Conservation (phyloP, 2,113 vertebrate genomes). For the crab-eating macaque (Macaca fascicularis) region T2T-MFA8v1.1 NC_088378.1:47489001-47489500, state of each 20-base stretch:
- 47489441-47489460: rapidly evolving
- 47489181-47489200: constrained; percentile 45
- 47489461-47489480: neutral
- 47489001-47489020: constrained; percentile 49
- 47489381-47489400: neutral
- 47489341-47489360: neutral
- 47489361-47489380: neutral
- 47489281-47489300: neutral
- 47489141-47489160: neutral
- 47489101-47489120: neutral
- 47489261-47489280: neutral
- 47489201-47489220: constrained; percentile 31
- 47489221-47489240: constrained; percentile 42
- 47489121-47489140: neutral
- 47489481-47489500: no score
- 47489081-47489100: constrained; percentile 21
- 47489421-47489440: rapidly evolving
- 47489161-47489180: constrained; percentile 43
- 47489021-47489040: constrained; percentile 30
- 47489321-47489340: neutral
- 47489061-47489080: constrained; percentile 60
- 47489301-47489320: neutral
- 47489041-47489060: constrained; percentile 50
- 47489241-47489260: constrained; percentile 16
- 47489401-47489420: neutral